Evolutionary conservation across 2,797 vertebrate genomes (phyloP).

Genomic region (Coreius guichenoti): DNA sequence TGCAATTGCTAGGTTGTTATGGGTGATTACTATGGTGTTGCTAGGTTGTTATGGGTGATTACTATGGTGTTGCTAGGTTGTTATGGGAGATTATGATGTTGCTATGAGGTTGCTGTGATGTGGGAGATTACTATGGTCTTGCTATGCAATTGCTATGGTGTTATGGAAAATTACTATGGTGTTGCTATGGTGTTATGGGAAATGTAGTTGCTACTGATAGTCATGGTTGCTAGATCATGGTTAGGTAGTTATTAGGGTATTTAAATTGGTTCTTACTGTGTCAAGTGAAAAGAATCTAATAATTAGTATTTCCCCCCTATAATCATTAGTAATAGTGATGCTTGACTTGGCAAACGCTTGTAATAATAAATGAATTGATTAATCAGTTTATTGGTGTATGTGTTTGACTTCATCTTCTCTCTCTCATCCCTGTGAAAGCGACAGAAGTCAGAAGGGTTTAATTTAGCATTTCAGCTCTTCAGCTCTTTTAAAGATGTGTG

Average conservation of each 20-base stretch:
- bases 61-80: neutral
- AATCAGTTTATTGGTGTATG: neutral
- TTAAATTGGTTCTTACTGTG: neutral
- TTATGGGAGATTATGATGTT: neutral
- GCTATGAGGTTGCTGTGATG: neutral
- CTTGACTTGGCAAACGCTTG: neutral
- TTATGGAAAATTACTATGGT: neutral
- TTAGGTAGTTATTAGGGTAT: too few relatives aligned
- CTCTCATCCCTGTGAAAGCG: conserved; percentile 19
- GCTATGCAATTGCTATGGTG: neutral
- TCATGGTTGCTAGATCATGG: neutral
- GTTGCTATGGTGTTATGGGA: too few relatives aligned
- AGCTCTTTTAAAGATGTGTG: conserved; percentile 38
- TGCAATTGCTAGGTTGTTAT: neutral
- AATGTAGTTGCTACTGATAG: too few relatives aligned
- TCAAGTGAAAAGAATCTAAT: neutral
- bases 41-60: neutral
- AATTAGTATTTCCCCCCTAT: neutral
- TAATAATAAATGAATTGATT: neutral
- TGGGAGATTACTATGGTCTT: neutral
- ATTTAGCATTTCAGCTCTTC: conserved; percentile 46
- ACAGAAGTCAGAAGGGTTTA: conserved; percentile 47
- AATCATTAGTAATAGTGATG: neutral
- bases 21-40: neutral
- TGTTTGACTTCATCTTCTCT: neutral